Conservation (phyloP, 2,113 vertebrate genomes). For the Myotis yumanensis region DNA sequence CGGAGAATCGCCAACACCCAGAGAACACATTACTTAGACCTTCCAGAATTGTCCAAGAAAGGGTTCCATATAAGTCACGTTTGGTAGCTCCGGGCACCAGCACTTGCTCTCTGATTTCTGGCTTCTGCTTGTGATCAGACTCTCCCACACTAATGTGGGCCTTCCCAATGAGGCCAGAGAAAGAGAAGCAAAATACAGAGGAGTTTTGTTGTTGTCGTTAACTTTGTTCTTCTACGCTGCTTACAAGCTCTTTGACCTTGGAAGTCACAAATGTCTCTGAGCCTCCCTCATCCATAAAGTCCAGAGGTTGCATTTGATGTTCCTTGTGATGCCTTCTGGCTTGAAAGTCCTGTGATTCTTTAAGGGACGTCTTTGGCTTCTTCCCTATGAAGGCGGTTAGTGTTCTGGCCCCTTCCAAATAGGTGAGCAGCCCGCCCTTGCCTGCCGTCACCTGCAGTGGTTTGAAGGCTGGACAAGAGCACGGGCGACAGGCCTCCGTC, state of each 20-base stretch:
- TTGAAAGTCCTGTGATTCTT: not conserved
- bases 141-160: not conserved
- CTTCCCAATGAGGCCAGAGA: not conserved
- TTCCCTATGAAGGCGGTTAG: not conserved
- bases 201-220: not conserved
- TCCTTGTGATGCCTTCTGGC: not conserved
- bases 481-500: not conserved
- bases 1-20: not conserved
- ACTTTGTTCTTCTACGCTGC: not conserved
- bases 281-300: not conserved
- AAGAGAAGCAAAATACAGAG: not conserved
- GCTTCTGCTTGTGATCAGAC: not conserved
- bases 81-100: not conserved
- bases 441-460: not conserved
- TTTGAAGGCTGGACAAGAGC: not conserved
- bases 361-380: slow-evolving; percentile 9
- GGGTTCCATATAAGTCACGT: not conserved
- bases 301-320: not conserved
- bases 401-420: slow-evolving; percentile 17
- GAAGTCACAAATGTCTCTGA: not conserved
- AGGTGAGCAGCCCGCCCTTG: not conserved
- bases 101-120: not conserved
- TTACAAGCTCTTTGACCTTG: not conserved
- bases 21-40: not conserved
- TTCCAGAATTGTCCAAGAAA: not conserved